Evolutionary conservation across 2,113 vertebrate species (phyloP).

Genomic region (Albula goreensis): DNA sequence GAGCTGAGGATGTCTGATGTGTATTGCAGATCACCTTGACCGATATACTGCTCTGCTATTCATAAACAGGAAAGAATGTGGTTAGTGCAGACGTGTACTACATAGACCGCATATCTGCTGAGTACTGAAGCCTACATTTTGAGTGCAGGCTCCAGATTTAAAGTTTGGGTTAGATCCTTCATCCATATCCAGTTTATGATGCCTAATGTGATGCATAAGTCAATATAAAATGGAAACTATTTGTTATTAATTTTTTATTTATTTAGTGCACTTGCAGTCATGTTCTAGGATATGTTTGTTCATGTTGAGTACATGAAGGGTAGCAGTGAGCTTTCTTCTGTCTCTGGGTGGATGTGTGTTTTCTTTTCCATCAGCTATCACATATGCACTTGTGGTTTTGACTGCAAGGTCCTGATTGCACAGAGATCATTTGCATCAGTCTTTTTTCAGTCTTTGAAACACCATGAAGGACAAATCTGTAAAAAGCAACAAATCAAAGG

Average conservation of each 20-base stretch:
- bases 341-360: background rate
- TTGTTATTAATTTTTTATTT: too few species aligned
- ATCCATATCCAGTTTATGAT: slow-evolving; percentile 10
- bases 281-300: too few species aligned
- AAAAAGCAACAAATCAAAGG: background rate
- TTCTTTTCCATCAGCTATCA: background rate
- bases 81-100: slow-evolving; percentile 46
- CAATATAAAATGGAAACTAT: slow-evolving; percentile 29
- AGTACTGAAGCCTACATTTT: background rate
- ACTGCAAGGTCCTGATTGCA: background rate
- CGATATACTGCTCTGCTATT: slow-evolving; percentile 41
- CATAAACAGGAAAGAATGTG: slow-evolving; percentile 70
- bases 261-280: too few species aligned
- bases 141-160: slow-evolving; percentile 36
- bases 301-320: too few species aligned
- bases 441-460: background rate
- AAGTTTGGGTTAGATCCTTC: slow-evolving; percentile 39
- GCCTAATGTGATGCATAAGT: slow-evolving; percentile 3
- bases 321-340: background rate
- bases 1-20: slow-evolving; percentile 25
- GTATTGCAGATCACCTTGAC: slow-evolving; percentile 48
- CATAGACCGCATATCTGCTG: slow-evolving; percentile 38
- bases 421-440: background rate
- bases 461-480: background rate
- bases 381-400: background rate